Percentiles rank a stretch among this genome's conserved stretches.
These are phyloP conservation scores for Amphipoea oculea DNA, from an alignment of 2,888 invertebrate genomes.

Conservation along the genomic window DNA sequence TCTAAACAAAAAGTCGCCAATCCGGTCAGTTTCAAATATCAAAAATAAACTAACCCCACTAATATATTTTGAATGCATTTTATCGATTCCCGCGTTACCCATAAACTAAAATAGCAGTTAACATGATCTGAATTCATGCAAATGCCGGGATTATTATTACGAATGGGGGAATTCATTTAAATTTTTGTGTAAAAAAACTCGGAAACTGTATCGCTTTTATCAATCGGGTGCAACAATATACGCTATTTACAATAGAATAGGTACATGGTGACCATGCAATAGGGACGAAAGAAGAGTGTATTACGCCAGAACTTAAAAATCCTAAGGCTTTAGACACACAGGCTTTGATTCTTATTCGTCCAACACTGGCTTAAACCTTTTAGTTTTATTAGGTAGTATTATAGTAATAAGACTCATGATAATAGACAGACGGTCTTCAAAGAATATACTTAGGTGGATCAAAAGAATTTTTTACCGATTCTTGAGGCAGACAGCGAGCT, in stretches of 20 bases:
- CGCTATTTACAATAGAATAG: constrained; percentile 77
- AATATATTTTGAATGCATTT: constrained; percentile 56
- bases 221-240: constrained; percentile 82
- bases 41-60: constrained; percentile 33
- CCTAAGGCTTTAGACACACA: too few relatives aligned
- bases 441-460: too few relatives aligned
- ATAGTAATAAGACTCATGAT: too few relatives aligned
- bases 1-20: not conserved
- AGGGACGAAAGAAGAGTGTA: not conserved
- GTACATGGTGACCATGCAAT: constrained; percentile 73
- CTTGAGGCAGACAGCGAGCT: too few relatives aligned
- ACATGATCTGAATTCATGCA: constrained; percentile 82
- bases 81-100: constrained; percentile 64
- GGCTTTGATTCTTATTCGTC: too few relatives aligned
- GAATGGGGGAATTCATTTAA: constrained; percentile 86
- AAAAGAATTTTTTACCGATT: too few relatives aligned
- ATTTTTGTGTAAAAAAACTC: constrained; percentile 85
- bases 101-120: constrained; percentile 77
- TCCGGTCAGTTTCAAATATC: constrained; percentile 26
- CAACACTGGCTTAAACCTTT: too few relatives aligned
- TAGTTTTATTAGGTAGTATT: too few relatives aligned
- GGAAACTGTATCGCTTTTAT: constrained; percentile 89
- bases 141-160: constrained; percentile 81
- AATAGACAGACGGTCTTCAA: too few relatives aligned
- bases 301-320: too few relatives aligned